Conservation (phyloP, 1,140 invertebrate species). For the Megalopta genalis region DNA sequence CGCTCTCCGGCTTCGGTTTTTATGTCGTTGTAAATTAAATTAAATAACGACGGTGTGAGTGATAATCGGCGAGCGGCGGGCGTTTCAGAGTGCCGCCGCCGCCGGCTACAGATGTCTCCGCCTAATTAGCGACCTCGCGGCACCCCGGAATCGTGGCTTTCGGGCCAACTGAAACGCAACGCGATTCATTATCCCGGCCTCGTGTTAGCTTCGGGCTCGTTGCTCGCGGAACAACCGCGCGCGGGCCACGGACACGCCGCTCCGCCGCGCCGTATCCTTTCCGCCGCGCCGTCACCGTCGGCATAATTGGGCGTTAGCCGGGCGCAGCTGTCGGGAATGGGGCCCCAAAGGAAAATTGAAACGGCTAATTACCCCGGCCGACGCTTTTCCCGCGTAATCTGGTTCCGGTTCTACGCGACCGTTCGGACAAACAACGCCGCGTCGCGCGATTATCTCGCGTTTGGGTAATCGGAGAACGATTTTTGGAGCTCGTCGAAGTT, state of each 20-base stretch:
- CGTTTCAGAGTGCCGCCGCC: constrained; percentile 71
- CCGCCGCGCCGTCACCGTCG: constrained; percentile 28
- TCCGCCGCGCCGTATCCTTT: too few species aligned
- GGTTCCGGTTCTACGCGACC: neutral
- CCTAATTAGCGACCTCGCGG: constrained; percentile 73
- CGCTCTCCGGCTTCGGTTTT: neutral
- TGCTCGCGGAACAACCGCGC: constrained; percentile 47
- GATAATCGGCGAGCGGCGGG: constrained; percentile 18
- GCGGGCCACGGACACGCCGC: constrained; percentile 34
- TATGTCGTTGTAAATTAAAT: constrained; percentile 30
- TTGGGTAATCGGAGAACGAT: too few species aligned
- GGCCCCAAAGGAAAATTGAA: constrained; percentile 48
- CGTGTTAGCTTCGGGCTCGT: constrained; percentile 61
- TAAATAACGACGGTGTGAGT: constrained; percentile 23
- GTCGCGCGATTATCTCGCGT: too few species aligned
- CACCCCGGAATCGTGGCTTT: constrained; percentile 74
- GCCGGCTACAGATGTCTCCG: constrained; percentile 76
- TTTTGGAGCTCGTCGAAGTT: too few species aligned
- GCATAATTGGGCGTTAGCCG: constrained; percentile 62
- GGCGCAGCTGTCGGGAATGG: constrained; percentile 53
- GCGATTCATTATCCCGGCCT: constrained; percentile 73
- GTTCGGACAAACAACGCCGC: too few species aligned
- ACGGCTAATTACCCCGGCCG: constrained; percentile 12
- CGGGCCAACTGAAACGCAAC: constrained; percentile 74
- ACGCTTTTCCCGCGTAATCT: neutral